phyloP scores from a whole-genome alignment of 2,797 vertebrate genomes.

The Podarcis siculus region DNA sequence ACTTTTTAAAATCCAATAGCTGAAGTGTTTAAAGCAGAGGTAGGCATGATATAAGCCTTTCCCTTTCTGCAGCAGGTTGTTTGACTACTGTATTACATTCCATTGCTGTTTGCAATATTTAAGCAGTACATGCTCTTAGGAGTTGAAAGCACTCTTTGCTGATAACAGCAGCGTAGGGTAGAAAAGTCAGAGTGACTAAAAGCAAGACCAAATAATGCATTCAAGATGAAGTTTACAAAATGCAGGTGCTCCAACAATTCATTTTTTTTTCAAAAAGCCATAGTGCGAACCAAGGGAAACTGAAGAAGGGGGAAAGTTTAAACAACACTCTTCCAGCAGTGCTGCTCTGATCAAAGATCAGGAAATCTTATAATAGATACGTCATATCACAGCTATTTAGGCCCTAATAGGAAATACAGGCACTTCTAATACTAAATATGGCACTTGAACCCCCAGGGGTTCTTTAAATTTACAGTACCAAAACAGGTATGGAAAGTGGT shows the following conservation, averaged over 20 bases:
- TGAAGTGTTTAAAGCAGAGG: neutral
- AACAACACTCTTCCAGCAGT: neutral
- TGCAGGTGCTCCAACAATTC: neutral
- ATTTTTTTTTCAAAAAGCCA: neutral
- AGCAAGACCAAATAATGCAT: neutral
- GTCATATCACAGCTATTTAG: neutral
- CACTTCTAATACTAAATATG: neutral
- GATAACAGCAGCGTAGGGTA: neutral
- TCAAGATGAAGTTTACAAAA: neutral
- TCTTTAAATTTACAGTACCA: neutral
- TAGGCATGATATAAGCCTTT: neutral
- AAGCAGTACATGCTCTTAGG: neutral
- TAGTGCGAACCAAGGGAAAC: too few species aligned
- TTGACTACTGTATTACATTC: neutral
- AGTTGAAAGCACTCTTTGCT: neutral
- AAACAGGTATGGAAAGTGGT: neutral
- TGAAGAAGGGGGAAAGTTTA: neutral
- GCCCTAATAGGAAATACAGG: neutral
- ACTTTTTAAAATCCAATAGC: neutral
- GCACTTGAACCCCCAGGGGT: neutral
- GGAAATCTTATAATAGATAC: neutral
- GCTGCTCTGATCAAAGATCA: neutral
- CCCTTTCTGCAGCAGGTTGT: neutral
- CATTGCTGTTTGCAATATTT: neutral
- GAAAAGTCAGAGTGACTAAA: neutral